phyloP scores from a whole-genome alignment of 2,797 vertebrate species.

The Enteromius viviparus region DNA sequence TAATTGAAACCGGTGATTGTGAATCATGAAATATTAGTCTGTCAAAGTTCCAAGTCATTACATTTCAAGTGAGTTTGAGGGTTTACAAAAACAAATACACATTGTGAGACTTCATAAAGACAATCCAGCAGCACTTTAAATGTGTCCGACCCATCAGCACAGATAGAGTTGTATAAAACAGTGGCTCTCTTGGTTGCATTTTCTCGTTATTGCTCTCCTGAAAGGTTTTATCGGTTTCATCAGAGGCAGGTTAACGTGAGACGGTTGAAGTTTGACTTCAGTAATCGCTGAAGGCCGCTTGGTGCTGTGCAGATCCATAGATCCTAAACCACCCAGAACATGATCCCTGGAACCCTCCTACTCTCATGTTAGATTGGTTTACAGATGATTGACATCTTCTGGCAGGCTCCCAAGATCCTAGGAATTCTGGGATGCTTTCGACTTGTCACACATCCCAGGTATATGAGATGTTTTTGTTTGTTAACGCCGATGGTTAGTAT shows the following conservation, averaged over 20 bases:
- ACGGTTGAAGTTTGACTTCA: slow-evolving; percentile 80
- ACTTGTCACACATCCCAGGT: slow-evolving; percentile 31
- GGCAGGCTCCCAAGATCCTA: slow-evolving; percentile 76
- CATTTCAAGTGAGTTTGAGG: not conserved
- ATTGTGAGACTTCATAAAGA: not conserved
- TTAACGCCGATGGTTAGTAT: not conserved
- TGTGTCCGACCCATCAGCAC: not conserved
- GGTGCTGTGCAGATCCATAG: slow-evolving; percentile 79
- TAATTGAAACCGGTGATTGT: slow-evolving; percentile 12
- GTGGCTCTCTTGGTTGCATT: slow-evolving; percentile 26
- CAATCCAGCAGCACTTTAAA: not conserved
- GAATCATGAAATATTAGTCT: not conserved
- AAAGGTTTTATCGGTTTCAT: slow-evolving; percentile 71
- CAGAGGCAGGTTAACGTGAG: slow-evolving; percentile 72
- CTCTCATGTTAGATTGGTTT: slow-evolving; percentile 80
- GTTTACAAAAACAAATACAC: not conserved
- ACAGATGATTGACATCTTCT: slow-evolving; percentile 84
- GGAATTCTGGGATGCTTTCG: slow-evolving; percentile 71
- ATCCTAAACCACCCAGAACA: slow-evolving; percentile 82
- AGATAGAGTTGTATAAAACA: not conserved
- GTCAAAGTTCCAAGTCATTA: not conserved
- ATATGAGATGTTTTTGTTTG: slow-evolving; percentile 12
- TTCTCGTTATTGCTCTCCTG: slow-evolving; percentile 37
- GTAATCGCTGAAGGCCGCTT: slow-evolving; percentile 80
- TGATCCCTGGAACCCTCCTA: slow-evolving; percentile 80